Percentiles rank a stretch among this genome's conserved stretches.
These are phyloP conservation scores for Rhodophaea formosa DNA, from an alignment of 2,888 invertebrate genomes.

Conservation along the genomic window DNA sequence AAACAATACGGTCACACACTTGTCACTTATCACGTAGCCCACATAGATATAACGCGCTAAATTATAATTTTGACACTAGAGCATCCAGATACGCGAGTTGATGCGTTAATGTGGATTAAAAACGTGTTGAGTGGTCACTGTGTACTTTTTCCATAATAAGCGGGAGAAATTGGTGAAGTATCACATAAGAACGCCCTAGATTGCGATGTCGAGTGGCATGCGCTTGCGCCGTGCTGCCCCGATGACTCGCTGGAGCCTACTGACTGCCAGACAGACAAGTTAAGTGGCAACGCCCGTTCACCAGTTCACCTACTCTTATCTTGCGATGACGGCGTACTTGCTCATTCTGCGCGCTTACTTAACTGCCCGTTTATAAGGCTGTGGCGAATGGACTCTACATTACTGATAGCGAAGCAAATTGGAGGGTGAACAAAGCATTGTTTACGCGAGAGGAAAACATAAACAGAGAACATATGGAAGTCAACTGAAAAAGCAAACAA, in stretches of 20 bases:
- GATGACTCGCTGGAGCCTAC: conserved; percentile 65
- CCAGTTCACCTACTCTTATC: conserved; percentile 76
- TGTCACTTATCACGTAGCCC: conserved; percentile 69
- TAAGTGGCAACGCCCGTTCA: conserved; percentile 70
- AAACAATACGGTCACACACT: conserved; percentile 58
- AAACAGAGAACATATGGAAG: conserved; percentile 2
- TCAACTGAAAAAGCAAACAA: not conserved
- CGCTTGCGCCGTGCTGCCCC: conserved; percentile 66
- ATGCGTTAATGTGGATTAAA: conserved; percentile 36
- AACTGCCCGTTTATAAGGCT: conserved; percentile 53
- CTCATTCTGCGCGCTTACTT: conserved; percentile 55
- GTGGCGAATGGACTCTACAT: conserved; percentile 42
- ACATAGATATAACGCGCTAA: conserved; percentile 66
- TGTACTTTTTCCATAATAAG: conserved; percentile 58
- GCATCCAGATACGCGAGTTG: conserved; percentile 34
- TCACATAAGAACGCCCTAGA: conserved; percentile 67
- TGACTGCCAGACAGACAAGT: conserved; percentile 55
- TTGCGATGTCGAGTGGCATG: conserved; percentile 40
- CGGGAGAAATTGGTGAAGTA: conserved; percentile 58
- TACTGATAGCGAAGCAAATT: not conserved
- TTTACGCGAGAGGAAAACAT: not conserved
- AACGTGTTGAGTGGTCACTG: conserved; percentile 49
- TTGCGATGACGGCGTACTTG: conserved; percentile 53
- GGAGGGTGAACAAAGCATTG: not conserved
- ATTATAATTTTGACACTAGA: conserved; percentile 53